Evolutionary conservation across 2,888 invertebrate species (phyloP), one percentile per base, ranked within the genome.

Genomic region (Noctua fimbriata): DNA sequence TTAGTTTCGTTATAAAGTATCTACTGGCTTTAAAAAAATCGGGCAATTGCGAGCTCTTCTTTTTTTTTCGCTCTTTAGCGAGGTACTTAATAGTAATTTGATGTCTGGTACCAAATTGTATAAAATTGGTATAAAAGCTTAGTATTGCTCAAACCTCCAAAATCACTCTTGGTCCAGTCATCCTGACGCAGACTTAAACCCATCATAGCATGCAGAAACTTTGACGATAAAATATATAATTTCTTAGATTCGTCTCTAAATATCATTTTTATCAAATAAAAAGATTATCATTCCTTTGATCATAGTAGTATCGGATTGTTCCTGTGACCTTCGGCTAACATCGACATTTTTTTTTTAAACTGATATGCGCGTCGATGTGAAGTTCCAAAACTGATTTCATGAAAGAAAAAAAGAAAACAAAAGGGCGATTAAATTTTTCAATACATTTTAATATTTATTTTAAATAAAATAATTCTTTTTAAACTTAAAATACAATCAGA

Each of bases 381-480:
- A n/a, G 1, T 16, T n/a, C 24, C n/a, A 67, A 67, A 73, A 16
- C 18, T 18, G 2, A 2, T 5, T n/a, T 18, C 1, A n/a, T 16
- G 44, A 44, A 44, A 16, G 14, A 66, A 66, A 14, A 14, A n/a
- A 67, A 47, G 18, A 41, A 76, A 66, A 44, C 36, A 28, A 89
- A 76, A 81, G 73, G 72, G 16, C 52, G 1, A 24, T 24, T 24
- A 44, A 69, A 81, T 66, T 84, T 88, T 86, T 88, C 83, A 88
- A 87, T 88, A 89, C 78, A 86, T 90, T 93, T 92, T 92, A 93
- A 90, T 93, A 91, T 94, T 93, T 87, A 93, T 91, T 93, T 88
- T 92, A 91, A 93, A 94, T 94, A 94, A 93, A 94, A 95, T 95
- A 88, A 81, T 95, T 91, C 92, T 94, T 93, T 93, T 95, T 93